phyloP scores from a whole-genome alignment of 2,888 invertebrate genomes.

The Drymonia ruficornis region DNA sequence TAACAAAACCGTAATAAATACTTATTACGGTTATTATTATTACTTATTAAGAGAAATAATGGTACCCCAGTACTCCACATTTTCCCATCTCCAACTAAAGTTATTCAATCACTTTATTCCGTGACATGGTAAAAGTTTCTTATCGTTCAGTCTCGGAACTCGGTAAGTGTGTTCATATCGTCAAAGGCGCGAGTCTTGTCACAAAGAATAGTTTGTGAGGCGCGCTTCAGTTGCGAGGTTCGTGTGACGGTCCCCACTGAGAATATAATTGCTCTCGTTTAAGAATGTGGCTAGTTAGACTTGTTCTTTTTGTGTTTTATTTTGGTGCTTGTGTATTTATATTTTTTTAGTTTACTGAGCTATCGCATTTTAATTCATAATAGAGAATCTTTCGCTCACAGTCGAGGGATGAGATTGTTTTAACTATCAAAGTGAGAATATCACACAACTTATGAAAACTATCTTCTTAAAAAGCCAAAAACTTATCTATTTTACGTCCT shows the following conservation, averaged over 20 bases:
- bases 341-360: too few species aligned
- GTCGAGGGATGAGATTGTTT: too few species aligned
- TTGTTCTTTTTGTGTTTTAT: background rate
- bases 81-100: background rate
- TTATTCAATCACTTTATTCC: conserved; percentile 34
- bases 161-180: conserved; percentile 36
- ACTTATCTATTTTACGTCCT: too few species aligned
- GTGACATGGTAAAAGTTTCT: conserved; percentile 22
- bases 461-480: too few species aligned
- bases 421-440: too few species aligned
- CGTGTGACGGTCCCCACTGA: conserved; percentile 19
- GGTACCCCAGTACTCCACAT: background rate
- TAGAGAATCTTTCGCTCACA: too few species aligned
- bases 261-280: conserved; percentile 24
- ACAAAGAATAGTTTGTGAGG: conserved; percentile 28
- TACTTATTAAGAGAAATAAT: too few species aligned
- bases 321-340: too few species aligned
- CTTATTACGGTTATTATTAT: too few species aligned
- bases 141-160: conserved; percentile 27
- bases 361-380: too few species aligned
- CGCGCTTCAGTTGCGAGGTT: conserved; percentile 17
- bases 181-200: conserved; percentile 29
- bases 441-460: too few species aligned
- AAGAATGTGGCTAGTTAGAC: conserved; percentile 2
- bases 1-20: too few species aligned